phyloP scores from a whole-genome alignment of 1,140 invertebrate species.

The Linepithema humile region DNA sequence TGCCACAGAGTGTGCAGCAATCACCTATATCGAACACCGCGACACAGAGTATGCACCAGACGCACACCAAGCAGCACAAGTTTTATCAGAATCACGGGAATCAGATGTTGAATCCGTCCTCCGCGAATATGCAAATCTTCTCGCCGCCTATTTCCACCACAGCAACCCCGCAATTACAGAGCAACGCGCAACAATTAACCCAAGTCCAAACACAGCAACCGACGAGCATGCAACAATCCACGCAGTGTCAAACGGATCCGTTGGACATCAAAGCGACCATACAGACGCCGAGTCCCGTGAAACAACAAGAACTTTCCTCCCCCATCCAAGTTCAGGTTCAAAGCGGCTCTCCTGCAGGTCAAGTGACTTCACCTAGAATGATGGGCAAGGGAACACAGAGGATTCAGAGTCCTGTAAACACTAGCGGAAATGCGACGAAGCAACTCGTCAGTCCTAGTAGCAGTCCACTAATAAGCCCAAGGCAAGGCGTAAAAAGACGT shows the following conservation, averaged over 20 bases:
- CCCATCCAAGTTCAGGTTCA: slow-evolving; percentile 78
- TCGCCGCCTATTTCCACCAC: slow-evolving; percentile 62
- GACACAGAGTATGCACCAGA: slow-evolving; percentile 71
- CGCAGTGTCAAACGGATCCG: slow-evolving; percentile 80
- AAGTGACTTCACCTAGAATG: slow-evolving; percentile 78
- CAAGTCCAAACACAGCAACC: slow-evolving; percentile 66
- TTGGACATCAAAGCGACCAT: slow-evolving; percentile 78
- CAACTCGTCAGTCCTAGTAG: slow-evolving; percentile 74
- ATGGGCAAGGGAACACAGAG: slow-evolving; percentile 71
- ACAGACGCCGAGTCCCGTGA: slow-evolving; percentile 74
- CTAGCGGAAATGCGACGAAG: slow-evolving; percentile 65
- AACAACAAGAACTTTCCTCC: slow-evolving; percentile 79
- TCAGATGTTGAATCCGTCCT: slow-evolving; percentile 80
- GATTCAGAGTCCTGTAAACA: slow-evolving; percentile 75
- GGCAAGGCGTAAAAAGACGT: slow-evolving; percentile 80
- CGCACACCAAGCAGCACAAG: slow-evolving; percentile 73
- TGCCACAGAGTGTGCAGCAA: slow-evolving; percentile 69
- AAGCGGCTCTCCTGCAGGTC: slow-evolving; percentile 73
- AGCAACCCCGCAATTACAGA: slow-evolving; percentile 55
- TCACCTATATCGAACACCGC: slow-evolving; percentile 70
- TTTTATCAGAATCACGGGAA: slow-evolving; percentile 74
- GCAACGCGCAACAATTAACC: slow-evolving; percentile 61
- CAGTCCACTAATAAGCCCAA: slow-evolving; percentile 72
- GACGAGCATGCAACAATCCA: slow-evolving; percentile 74
- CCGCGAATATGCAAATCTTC: slow-evolving; percentile 66